A percentile compares a stretch with the other conserved stretches of the same genome.
Evolutionary conservation across 1,140 invertebrate species (phyloP).

Genomic region (Aleiodes sp.): DNA sequence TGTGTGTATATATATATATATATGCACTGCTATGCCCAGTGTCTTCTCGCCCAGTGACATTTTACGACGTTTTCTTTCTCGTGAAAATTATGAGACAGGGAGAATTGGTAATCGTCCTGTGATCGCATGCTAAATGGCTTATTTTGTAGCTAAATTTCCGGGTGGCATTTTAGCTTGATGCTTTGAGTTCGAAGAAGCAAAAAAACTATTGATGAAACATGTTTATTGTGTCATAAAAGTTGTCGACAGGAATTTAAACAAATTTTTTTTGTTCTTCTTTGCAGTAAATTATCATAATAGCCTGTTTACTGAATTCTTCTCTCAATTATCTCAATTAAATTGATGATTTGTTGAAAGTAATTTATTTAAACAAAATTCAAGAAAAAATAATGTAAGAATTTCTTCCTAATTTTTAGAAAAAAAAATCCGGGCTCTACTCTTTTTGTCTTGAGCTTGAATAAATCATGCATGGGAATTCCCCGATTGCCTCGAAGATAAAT

Average conservation of each 20-base stretch:
- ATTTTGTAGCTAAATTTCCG: constrained; percentile 8
- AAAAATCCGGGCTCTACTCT: too few relatives aligned
- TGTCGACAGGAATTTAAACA: constrained; percentile 13
- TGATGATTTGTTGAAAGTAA: too few relatives aligned
- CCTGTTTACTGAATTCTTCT: background rate
- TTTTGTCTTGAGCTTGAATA: background rate
- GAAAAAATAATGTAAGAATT: too few relatives aligned
- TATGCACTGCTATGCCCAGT: constrained; percentile 4
- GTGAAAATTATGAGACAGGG: constrained; percentile 11
- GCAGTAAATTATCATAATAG: background rate
- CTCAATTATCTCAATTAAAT: background rate
- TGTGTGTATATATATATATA: background rate
- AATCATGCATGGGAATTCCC: background rate
- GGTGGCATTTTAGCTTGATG: constrained; percentile 1
- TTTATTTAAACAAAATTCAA: too few relatives aligned
- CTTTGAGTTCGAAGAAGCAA: too few relatives aligned
- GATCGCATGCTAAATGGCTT: constrained; percentile 13
- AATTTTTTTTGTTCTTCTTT: background rate
- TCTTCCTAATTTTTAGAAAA: too few relatives aligned
- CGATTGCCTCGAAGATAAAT: background rate
- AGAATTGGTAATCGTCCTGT: background rate
- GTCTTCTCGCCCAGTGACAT: constrained; percentile 15
- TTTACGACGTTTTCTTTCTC: constrained; percentile 8
- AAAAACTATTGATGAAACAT: constrained; percentile 10
- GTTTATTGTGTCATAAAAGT: background rate